phyloP scores from a whole-genome alignment of 2,113 vertebrate species.

The Camarhynchus parvulus region DNA sequence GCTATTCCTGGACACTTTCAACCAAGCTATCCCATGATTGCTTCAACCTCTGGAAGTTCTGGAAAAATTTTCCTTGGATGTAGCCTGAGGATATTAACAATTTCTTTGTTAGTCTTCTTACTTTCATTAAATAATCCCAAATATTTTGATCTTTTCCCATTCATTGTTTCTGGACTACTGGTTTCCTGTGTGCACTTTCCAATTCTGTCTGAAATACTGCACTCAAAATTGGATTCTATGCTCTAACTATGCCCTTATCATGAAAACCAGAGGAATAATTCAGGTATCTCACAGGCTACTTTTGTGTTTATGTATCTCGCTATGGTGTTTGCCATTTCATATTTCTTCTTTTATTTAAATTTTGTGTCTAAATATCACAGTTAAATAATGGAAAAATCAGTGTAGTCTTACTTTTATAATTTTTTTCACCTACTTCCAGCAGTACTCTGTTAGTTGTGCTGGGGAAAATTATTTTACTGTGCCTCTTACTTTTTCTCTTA shows the following conservation, averaged over 20 bases:
- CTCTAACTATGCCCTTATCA: background rate
- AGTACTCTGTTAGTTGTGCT: background rate
- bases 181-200: background rate
- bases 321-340: background rate
- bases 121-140: background rate
- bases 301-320: background rate
- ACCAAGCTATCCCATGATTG: rapidly evolving
- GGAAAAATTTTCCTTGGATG: background rate
- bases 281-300: background rate
- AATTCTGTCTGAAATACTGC: background rate
- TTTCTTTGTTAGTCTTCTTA: background rate
- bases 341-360: background rate
- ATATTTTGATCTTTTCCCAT: background rate
- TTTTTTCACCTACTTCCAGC: too few species aligned
- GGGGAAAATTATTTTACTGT: background rate
- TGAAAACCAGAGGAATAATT: background rate
- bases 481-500: background rate
- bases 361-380: background rate
- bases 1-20: background rate
- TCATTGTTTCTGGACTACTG: background rate
- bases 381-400: background rate
- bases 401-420: background rate
- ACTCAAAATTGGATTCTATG: background rate
- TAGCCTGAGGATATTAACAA: background rate
- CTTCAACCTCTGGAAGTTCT: background rate